Conservation (phyloP, 2,113 vertebrate genomes). For the Platichthys flesus region DNA sequence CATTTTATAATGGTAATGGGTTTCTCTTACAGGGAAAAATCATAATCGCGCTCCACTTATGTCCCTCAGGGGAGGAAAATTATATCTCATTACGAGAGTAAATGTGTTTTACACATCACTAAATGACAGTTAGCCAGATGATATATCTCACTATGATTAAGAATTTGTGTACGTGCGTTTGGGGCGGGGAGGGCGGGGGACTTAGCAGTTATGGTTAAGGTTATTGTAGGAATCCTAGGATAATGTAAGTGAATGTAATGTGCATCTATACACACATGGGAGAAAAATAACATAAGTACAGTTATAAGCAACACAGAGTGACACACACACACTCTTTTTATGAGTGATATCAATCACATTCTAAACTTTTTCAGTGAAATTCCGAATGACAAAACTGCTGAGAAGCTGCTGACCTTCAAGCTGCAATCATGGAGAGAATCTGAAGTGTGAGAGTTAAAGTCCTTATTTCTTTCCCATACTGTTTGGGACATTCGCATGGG, state of each 20-base stretch:
- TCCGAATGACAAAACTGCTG: not conserved
- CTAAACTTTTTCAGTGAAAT: not conserved
- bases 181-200: too few species aligned
- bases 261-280: too few species aligned
- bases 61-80: conserved; percentile 36
- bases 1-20: conserved; percentile 24
- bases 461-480: too few species aligned
- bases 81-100: conserved; percentile 13
- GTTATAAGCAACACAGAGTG: not conserved
- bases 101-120: conserved; percentile 42
- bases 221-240: not conserved
- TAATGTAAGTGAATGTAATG: not conserved
- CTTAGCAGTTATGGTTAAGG: too few species aligned
- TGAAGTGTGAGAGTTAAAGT: too few species aligned
- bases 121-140: conserved; percentile 16
- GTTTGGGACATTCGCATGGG: too few species aligned
- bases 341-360: not conserved
- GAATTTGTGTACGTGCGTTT: not conserved
- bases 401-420: not conserved
- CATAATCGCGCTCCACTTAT: conserved; percentile 32
- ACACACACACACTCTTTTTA: not conserved
- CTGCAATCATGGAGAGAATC: not conserved
- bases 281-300: too few species aligned
- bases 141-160: conserved; percentile 10
- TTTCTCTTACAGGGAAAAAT: conserved; percentile 45